Evolutionary conservation across 1,140 invertebrate genomes (phyloP).

Genomic region (Macrobrachium rosenbergii): DNA sequence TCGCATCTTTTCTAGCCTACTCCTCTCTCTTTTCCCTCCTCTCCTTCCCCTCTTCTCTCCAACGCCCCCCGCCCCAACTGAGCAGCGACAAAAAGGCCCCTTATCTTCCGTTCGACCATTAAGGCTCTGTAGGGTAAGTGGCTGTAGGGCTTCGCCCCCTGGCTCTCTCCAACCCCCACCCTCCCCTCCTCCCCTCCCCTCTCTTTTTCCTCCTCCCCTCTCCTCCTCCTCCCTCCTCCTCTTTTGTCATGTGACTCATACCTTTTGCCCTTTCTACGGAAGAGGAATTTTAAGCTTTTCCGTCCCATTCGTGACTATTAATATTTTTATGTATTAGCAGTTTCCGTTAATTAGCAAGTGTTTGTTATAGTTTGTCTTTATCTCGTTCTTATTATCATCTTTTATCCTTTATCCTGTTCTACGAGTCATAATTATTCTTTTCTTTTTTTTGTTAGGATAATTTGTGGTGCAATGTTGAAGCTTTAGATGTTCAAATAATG

Average conservation of each 20-base stretch:
- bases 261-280: neutral
- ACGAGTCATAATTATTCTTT: too few relatives aligned
- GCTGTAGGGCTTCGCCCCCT: conserved; percentile 10
- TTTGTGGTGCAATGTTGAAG: too few relatives aligned
- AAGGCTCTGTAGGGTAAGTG: conserved; percentile 59
- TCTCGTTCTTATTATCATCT: too few relatives aligned
- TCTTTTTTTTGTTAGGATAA: too few relatives aligned
- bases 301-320: neutral
- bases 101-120: conserved; percentile 55
- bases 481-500: too few relatives aligned
- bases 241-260: neutral
- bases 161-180: neutral
- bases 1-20: conserved; percentile 5
- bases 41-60: neutral
- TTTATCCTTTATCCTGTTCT: too few relatives aligned
- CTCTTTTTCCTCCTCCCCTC: neutral
- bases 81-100: conserved; percentile 54
- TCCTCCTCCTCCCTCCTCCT: neutral
- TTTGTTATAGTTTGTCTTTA: too few relatives aligned
- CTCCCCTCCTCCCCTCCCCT: neutral
- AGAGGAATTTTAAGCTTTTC: too few relatives aligned
- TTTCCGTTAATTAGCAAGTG: too few relatives aligned
- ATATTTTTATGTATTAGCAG: too few relatives aligned
- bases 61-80: neutral
- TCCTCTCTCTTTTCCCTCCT: neutral